These are phyloP conservation scores for Drosophila quadrilineata DNA, from an alignment of 1,140 invertebrate genomes.

Conservation along the genomic window DNA sequence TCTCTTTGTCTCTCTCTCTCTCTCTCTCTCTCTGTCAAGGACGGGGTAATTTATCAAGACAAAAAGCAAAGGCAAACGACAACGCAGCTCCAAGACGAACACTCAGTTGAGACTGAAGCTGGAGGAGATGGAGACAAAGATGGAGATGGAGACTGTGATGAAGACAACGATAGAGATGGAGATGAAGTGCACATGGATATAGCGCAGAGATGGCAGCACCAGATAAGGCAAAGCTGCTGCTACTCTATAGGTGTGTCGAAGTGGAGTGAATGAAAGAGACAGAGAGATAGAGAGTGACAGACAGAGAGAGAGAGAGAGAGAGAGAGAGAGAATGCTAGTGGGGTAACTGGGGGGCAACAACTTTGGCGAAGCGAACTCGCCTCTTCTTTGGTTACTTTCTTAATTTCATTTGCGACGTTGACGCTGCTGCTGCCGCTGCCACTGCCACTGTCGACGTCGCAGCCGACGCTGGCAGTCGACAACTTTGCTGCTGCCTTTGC, in stretches of 20 bases:
- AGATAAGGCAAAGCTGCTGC: constrained; percentile 39
- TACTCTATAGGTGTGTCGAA: constrained; percentile 5
- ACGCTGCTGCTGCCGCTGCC: background rate
- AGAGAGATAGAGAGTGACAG: background rate
- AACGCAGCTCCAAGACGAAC: constrained; percentile 10
- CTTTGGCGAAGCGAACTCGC: constrained; percentile 53
- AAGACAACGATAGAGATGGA: constrained; percentile 8
- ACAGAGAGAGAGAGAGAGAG: background rate
- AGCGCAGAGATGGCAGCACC: constrained; percentile 36
- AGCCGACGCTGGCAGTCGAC: constrained; percentile 27
- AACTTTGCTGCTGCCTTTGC: constrained; percentile 70
- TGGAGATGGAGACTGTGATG: constrained; percentile 6
- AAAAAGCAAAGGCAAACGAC: constrained; percentile 50
- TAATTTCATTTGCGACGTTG: constrained; percentile 70
- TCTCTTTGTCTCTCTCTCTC: too few relatives aligned
- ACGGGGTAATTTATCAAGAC: constrained; percentile 78
- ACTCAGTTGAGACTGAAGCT: too few relatives aligned
- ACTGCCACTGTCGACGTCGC: constrained; percentile 24
- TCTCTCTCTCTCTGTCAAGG: constrained; percentile 70
- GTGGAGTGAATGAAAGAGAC: too few relatives aligned
- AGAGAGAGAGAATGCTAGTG: too few relatives aligned
- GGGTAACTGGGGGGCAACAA: constrained; percentile 8
- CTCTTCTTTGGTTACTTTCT: constrained; percentile 76
- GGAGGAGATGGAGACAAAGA: constrained; percentile 2
- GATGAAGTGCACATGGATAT: constrained; percentile 22